phyloP scores from a whole-genome alignment of 2,888 invertebrate genomes.

The Drosophila mimetica region DNA sequence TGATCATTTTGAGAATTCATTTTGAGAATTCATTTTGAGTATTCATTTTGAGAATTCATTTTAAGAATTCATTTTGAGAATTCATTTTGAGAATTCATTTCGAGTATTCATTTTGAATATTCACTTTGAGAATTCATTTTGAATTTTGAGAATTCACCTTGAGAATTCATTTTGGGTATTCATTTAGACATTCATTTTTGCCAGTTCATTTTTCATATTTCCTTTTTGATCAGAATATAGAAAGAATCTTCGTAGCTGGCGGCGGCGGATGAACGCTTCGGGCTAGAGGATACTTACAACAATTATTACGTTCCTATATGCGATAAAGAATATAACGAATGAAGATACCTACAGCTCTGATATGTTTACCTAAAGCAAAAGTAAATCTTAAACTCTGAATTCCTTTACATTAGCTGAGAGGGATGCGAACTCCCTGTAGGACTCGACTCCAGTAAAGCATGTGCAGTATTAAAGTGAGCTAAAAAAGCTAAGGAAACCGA shows the following conservation, averaged over 20 bases:
- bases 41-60: too few species aligned
- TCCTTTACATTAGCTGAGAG: constrained; percentile 63
- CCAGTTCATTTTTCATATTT: too few species aligned
- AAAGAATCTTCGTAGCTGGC: constrained; percentile 8
- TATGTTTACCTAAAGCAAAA: constrained; percentile 11
- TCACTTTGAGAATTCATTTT: too few species aligned
- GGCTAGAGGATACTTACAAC: constrained; percentile 49
- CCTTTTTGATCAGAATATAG: not conserved
- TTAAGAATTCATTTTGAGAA: too few species aligned
- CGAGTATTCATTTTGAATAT: too few species aligned
- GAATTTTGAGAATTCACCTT: not conserved
- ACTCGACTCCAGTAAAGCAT: constrained; percentile 34
- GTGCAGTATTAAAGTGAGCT: constrained; percentile 60
- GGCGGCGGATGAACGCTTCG: constrained; percentile 30
- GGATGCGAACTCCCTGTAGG: constrained; percentile 12
- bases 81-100: too few species aligned
- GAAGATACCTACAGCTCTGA: constrained; percentile 44
- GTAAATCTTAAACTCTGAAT: constrained; percentile 35
- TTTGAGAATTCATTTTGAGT: too few species aligned
- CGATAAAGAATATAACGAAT: constrained; percentile 56
- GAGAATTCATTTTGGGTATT: not conserved
- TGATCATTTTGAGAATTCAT: too few species aligned
- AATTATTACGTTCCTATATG: constrained; percentile 82
- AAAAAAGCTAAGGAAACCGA: constrained; percentile 8
- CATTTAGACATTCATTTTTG: too few species aligned